A percentile compares a stretch with the other conserved stretches of the same genome.
These are phyloP conservation scores for Scolopax rusticola DNA, from an alignment of 2,797 vertebrate species.

Conservation along the genomic window DNA sequence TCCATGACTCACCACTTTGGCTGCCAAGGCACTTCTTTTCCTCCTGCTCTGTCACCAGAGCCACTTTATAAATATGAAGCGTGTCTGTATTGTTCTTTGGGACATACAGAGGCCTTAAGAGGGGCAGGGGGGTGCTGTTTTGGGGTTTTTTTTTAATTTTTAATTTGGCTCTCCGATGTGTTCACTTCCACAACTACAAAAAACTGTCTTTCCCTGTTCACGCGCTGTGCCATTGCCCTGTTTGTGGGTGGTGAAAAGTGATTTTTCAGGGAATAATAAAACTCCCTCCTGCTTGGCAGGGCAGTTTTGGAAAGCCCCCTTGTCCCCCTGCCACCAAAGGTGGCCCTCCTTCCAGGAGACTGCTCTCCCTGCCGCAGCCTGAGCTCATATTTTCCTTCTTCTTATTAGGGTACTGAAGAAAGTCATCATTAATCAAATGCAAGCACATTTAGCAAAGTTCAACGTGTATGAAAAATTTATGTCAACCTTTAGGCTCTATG, in stretches of 20 bases:
- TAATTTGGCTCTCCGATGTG: not conserved
- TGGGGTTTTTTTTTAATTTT: not conserved
- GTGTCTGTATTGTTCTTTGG: not conserved
- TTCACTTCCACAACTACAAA: not conserved
- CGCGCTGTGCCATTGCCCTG: not conserved
- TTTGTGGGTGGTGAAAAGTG: not conserved
- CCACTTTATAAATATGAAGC: not conserved
- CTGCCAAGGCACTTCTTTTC: not conserved
- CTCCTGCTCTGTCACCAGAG: not conserved
- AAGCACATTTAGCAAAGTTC: constrained; percentile 66
- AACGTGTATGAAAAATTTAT: constrained; percentile 72
- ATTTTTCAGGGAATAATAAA: constrained; percentile 18
- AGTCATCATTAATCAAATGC: constrained; percentile 65
- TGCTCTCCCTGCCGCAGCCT: not conserved
- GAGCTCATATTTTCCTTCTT: constrained; percentile 7
- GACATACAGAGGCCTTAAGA: not conserved
- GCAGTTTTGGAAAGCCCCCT: not conserved
- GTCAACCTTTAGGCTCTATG: constrained; percentile 64
- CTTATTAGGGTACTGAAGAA: constrained; percentile 17
- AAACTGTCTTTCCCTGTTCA: not conserved
- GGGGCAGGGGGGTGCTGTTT: not conserved
- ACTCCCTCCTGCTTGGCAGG: not conserved
- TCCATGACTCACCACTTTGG: not conserved
- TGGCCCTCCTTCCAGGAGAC: not conserved
- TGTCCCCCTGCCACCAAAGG: not conserved